Conservation (phyloP, 2,888 invertebrate species). For the Operophtera brumata region DNA sequence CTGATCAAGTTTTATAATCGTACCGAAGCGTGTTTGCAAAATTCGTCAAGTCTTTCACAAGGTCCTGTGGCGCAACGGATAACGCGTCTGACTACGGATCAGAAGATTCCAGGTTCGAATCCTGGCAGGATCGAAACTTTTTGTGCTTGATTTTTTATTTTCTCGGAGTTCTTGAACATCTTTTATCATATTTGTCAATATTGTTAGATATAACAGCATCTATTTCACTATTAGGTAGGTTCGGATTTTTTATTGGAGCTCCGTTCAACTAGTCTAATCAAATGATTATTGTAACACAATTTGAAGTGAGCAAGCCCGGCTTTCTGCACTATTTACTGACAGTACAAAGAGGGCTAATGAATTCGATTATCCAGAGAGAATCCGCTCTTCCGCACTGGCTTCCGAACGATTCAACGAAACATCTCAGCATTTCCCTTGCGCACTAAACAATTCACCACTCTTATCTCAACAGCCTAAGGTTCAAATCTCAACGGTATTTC, state of each 20-base stretch:
- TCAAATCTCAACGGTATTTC: conserved; percentile 28
- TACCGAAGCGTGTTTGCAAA: conserved; percentile 2
- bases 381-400: conserved; percentile 52
- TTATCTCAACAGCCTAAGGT: conserved; percentile 27
- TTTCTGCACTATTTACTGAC: conserved; percentile 54
- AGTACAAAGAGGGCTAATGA: conserved; percentile 68
- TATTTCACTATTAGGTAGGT: not conserved
- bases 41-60: rapidly evolving
- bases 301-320: conserved; percentile 33
- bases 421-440: conserved; percentile 24
- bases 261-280: not conserved
- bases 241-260: not conserved
- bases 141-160: conserved; percentile 13
- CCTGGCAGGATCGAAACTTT: conserved; percentile 74
- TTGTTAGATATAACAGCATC: not conserved
- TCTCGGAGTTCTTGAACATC: not conserved
- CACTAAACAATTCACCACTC: conserved; percentile 13
- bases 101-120: conserved; percentile 86
- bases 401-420: conserved; percentile 44
- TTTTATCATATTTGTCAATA: not conserved
- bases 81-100: conserved; percentile 87
- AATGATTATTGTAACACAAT: conserved; percentile 9
- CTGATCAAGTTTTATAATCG: conserved; percentile 8
- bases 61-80: conserved; percentile 83
- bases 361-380: conserved; percentile 67